A percentile compares a stretch with the other conserved stretches of the same genome.
Evolutionary conservation across 2,113 vertebrate species (phyloP).

Genomic region (Riparia riparia): DNA sequence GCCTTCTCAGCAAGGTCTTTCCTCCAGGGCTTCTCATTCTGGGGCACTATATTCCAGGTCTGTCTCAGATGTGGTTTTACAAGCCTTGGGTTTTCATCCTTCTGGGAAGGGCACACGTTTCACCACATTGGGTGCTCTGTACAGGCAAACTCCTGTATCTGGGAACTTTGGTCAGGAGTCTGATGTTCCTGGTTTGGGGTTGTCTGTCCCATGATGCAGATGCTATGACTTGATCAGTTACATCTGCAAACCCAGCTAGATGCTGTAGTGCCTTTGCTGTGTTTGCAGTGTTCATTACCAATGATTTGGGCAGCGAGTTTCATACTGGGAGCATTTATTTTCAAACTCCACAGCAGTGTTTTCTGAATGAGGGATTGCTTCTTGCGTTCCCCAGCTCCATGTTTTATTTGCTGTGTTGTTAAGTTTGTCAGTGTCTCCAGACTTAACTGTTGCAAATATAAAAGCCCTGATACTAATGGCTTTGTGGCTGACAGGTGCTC

Average conservation of each 20-base stretch:
- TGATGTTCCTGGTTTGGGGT: background rate
- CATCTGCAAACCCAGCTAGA: background rate
- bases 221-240: background rate
- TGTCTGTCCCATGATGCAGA: background rate
- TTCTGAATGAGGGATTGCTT: background rate
- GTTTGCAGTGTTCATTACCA: background rate
- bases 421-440: conserved; percentile 55
- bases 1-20: background rate
- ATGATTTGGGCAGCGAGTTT: background rate
- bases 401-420: conserved; percentile 47
- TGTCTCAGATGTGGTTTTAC: background rate
- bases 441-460: conserved; percentile 53
- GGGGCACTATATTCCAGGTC: background rate
- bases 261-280: background rate
- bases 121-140: background rate
- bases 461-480: conserved; percentile 59
- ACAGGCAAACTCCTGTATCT: background rate
- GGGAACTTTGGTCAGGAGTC: background rate
- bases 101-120: background rate
- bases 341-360: background rate
- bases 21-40: background rate
- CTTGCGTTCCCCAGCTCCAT: background rate
- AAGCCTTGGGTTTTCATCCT: background rate
- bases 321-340: background rate
- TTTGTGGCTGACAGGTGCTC: conserved; percentile 65